Percentiles rank a stretch among this genome's conserved stretches.
Evolutionary conservation across 1,140 invertebrate genomes (phyloP).

Genomic region (Procambarus virginalis): DNA sequence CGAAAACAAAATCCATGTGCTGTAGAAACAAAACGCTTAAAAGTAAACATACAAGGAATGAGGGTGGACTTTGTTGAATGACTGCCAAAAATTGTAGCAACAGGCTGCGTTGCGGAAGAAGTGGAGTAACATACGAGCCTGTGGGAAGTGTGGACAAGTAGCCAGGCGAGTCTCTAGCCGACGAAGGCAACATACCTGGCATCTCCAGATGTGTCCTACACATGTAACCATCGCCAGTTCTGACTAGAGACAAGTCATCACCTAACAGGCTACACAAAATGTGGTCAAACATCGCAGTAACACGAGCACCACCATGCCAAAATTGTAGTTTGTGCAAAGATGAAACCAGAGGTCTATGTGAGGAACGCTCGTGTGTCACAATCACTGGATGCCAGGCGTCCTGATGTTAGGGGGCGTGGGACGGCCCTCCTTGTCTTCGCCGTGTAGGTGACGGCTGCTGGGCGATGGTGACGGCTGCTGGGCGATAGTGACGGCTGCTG

Average conservation of each 20-base stretch:
- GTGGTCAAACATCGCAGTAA: neutral
- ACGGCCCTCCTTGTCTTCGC: neutral
- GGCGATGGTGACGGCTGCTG: neutral
- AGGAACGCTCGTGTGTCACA: conserved; percentile 24
- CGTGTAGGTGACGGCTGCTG: neutral
- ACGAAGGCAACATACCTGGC: conserved; percentile 1
- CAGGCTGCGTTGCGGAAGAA: conserved; percentile 4
- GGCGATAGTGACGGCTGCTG: neutral
- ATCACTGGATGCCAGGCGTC: conserved; percentile 12
- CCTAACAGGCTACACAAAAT: neutral
- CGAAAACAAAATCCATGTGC: conserved; percentile 41
- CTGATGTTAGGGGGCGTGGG: conserved; percentile 4
- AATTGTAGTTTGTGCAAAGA: conserved; percentile 62
- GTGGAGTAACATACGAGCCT: neutral
- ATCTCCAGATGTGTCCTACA: neutral
- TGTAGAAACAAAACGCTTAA: conserved; percentile 44
- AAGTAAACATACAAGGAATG: conserved; percentile 64
- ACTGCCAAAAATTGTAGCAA: conserved; percentile 12
- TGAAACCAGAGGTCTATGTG: conserved; percentile 31
- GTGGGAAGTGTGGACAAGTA: neutral
- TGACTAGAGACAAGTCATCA: conserved; percentile 10
- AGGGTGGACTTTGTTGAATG: conserved; percentile 37
- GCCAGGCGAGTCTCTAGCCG: neutral
- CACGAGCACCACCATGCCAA: conserved; percentile 28
- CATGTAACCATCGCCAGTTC: neutral